Conservation (phyloP, 2,113 vertebrate species). For the Monopterus albus region DNA sequence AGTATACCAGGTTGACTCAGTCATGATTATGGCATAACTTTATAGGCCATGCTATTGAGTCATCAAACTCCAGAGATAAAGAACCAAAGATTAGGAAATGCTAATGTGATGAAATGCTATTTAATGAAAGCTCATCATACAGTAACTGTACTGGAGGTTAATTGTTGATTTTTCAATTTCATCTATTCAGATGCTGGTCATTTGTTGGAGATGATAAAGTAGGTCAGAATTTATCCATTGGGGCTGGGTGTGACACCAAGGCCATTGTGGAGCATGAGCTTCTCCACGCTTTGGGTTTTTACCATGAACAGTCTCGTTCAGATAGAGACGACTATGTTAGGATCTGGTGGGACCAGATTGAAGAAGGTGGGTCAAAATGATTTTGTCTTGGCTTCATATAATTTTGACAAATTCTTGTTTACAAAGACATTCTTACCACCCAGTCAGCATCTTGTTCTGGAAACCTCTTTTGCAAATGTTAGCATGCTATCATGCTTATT, state of each 20-base stretch:
- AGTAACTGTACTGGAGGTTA: neutral
- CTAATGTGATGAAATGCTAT: neutral
- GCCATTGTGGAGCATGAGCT: conserved; percentile 90
- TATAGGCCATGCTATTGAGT: conserved; percentile 13
- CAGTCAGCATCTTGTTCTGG: too few relatives aligned
- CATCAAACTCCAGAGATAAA: neutral
- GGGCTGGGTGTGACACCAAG: conserved; percentile 86
- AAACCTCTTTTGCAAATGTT: too few relatives aligned
- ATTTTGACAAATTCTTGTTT: too few relatives aligned
- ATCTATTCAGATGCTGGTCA: conserved; percentile 89
- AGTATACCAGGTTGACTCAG: neutral
- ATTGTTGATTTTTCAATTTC: neutral
- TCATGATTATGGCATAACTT: neutral
- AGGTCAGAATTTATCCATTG: conserved; percentile 91
- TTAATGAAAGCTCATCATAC: neutral
- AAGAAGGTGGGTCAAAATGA: conserved; percentile 77
- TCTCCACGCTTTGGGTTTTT: conserved; percentile 92
- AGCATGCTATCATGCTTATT: too few relatives aligned
- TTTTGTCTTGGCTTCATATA: neutral
- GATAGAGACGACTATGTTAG: conserved; percentile 92
- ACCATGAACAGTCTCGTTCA: conserved; percentile 90
- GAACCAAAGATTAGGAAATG: conserved; percentile 14
- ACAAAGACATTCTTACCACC: too few relatives aligned
- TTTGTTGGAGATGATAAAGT: conserved; percentile 84
- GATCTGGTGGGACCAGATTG: conserved; percentile 90